Conservation (phyloP, 2,113 vertebrate genomes). For the Centropus bengalensis region DNA sequence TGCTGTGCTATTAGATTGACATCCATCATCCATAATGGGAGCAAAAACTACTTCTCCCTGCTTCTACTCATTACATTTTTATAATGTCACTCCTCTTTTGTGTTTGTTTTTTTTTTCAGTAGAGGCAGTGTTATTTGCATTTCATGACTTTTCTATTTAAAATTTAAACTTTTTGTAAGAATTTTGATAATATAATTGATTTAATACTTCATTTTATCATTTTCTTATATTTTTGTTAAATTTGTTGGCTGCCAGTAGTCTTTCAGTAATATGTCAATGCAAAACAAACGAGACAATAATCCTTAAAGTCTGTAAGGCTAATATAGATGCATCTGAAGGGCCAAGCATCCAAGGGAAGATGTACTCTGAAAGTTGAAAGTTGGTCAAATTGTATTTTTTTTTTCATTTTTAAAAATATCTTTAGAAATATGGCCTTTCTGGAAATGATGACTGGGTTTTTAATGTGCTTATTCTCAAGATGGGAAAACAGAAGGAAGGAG, state of each 20-base stretch:
- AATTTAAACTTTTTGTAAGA: not conserved
- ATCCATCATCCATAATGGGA: not conserved
- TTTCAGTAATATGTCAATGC: not conserved
- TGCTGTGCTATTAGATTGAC: no score
- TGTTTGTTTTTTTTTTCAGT: not conserved
- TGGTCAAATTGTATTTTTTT: not conserved
- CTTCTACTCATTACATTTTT: not conserved
- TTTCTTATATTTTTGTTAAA: not conserved
- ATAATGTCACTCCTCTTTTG: not conserved
- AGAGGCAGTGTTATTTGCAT: not conserved
- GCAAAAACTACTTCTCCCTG: not conserved
- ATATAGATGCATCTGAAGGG: not conserved
- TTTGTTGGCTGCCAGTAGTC: not conserved
- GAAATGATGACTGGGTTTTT: not conserved
- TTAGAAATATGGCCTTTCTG: not conserved
- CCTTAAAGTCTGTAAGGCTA: not conserved
- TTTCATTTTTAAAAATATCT: not conserved
- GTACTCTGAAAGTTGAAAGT: not conserved
- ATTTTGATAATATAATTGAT: not conserved
- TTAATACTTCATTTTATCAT: not conserved
- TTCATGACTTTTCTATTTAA: not conserved
- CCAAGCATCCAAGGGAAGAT: not conserved
- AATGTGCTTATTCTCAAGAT: not conserved
- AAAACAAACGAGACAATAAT: not conserved
- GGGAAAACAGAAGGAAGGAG: not conserved